A percentile compares a stretch with the other conserved stretches of the same genome.
Conservation (phyloP, 2,888 invertebrate species). For the Diarsia dahlii region DNA sequence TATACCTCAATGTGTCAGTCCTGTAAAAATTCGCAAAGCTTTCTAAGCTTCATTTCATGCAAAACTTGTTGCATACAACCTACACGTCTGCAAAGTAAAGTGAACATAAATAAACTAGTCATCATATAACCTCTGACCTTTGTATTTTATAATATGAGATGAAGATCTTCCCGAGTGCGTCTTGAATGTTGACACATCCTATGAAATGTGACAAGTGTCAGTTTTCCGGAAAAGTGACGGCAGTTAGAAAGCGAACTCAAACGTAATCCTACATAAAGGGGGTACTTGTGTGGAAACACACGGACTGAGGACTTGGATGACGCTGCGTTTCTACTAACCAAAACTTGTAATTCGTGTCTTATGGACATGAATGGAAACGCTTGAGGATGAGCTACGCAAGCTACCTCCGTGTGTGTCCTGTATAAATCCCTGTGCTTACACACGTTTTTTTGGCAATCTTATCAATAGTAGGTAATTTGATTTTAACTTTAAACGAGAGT, state of each 20-base stretch:
- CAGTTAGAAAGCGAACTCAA: slow-evolving; percentile 55
- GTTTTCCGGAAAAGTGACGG: slow-evolving; percentile 56
- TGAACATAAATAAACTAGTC: not conserved
- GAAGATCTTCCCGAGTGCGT: not conserved
- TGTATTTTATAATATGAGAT: not conserved
- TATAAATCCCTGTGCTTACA: too few relatives aligned
- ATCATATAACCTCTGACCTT: not conserved
- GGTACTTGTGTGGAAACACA: slow-evolving; percentile 30
- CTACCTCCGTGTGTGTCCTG: too few relatives aligned
- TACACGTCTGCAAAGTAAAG: not conserved
- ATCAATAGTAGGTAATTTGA: too few relatives aligned
- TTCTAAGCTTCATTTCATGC: not conserved
- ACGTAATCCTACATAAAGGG: slow-evolving; percentile 32
- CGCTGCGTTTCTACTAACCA: too few relatives aligned
- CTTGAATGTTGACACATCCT: slow-evolving; percentile 24
- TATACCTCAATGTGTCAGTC: too few relatives aligned
- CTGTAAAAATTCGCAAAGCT: not conserved
- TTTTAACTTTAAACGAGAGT: too few relatives aligned
- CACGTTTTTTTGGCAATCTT: too few relatives aligned
- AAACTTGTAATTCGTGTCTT: too few relatives aligned
- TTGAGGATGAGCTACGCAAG: too few relatives aligned
- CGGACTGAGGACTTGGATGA: not conserved
- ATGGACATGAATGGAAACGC: too few relatives aligned
- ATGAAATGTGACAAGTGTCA: slow-evolving; percentile 53
- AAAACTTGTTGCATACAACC: not conserved